phyloP scores from a whole-genome alignment of 2,113 vertebrate genomes.

The Lagopus leucura region DNA sequence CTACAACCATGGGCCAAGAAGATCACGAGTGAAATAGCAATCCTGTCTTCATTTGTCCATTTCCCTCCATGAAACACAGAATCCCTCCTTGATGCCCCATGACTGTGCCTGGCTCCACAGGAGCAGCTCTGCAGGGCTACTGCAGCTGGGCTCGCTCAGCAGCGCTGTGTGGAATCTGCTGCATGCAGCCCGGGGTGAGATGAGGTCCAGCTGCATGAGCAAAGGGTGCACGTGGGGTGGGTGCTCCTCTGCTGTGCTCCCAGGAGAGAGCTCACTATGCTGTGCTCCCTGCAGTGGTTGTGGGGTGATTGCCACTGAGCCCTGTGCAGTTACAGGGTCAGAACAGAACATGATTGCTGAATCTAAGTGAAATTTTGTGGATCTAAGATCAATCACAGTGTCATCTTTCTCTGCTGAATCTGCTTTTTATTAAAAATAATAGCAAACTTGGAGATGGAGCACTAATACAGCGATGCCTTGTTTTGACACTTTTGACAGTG shows the following conservation, averaged over 20 bases:
- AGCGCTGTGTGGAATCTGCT: background rate
- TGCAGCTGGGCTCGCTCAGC: background rate
- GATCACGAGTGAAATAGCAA: background rate
- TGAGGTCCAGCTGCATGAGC: background rate
- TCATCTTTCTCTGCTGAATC: background rate
- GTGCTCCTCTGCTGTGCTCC: background rate
- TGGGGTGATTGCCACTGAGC: background rate
- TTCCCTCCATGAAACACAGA: background rate
- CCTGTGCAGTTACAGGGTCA: background rate
- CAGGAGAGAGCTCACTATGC: background rate
- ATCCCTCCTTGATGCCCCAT: background rate
- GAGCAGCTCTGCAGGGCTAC: background rate
- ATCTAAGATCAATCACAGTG: background rate
- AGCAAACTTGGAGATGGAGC: background rate
- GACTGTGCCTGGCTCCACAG: background rate
- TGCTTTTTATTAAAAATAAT: background rate
- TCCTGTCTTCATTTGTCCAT: background rate
- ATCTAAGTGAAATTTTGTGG: background rate
- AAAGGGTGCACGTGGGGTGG: background rate
- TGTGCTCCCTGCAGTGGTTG: background rate
- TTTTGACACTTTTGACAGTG: background rate
- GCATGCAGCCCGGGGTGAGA: background rate
- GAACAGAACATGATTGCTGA: background rate
- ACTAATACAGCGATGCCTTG: background rate
- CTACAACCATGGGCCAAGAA: conserved; percentile 9